A percentile compares a stretch with the other conserved stretches of the same genome.
Evolutionary conservation across 2,113 vertebrate species (phyloP).

Genomic region (Isurus oxyrinchus): DNA sequence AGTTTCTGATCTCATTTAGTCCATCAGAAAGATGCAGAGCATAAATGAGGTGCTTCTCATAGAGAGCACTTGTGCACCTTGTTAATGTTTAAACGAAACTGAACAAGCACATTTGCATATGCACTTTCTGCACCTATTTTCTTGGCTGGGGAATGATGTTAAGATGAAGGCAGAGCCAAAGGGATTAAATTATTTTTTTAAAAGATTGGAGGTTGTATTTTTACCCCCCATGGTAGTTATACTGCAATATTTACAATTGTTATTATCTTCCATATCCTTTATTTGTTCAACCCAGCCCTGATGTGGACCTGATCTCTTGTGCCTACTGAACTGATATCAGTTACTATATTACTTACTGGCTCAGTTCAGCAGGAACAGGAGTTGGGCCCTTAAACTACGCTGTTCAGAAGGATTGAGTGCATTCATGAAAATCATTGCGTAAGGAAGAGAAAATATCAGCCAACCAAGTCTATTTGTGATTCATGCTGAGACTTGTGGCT

Average conservation of each 20-base stretch:
- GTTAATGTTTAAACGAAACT: not conserved
- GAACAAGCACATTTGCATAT: not conserved
- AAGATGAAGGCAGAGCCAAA: not conserved
- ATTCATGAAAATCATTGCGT: not conserved
- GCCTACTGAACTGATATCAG: constrained; percentile 99
- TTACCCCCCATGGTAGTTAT: not conserved
- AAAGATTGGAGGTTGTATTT: not conserved
- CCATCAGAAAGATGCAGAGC: not conserved
- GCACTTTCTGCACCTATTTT: too few species aligned
- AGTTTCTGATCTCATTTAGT: not conserved
- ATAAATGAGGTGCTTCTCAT: not conserved
- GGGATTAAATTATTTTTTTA: not conserved
- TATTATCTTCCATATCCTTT: not conserved
- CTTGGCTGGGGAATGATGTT: not conserved
- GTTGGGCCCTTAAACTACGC: constrained; percentile 76
- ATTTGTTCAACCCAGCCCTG: not conserved
- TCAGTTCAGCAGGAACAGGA: constrained; percentile 99
- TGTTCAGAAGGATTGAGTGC: constrained; percentile 40
- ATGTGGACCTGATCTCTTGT: constrained; percentile 87
- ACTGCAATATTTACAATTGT: not conserved
- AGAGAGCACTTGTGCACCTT: not conserved
- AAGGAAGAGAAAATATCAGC: constrained; percentile 16
- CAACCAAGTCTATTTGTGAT: not conserved
- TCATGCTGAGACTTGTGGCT: not conserved
- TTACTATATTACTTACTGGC: constrained; percentile 92